Percentiles rank a stretch among this genome's conserved stretches.
Evolutionary conservation across 2,888 invertebrate species (phyloP).

Genomic region (Phyllotreta striolata): DNA sequence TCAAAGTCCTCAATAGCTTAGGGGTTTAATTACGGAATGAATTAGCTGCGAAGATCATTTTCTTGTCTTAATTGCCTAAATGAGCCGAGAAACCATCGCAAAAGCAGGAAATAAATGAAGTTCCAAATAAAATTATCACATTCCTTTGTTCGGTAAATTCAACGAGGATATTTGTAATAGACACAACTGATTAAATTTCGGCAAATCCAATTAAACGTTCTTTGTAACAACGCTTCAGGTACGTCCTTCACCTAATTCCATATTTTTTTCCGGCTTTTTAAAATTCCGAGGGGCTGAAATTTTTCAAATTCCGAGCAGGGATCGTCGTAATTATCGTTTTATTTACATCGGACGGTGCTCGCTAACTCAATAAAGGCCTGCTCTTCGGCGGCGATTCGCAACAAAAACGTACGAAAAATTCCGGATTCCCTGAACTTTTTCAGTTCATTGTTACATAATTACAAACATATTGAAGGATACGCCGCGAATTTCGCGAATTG

Average conservation of each 20-base stretch:
- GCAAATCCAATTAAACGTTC: conserved; percentile 15
- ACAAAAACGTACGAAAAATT: no score
- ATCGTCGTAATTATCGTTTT: no score
- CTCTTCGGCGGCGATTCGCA: no score
- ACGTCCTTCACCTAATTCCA: conserved; percentile 1
- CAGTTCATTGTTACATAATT: no score
- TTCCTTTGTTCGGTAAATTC: conserved; percentile 13
- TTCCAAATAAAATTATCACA: conserved; percentile 17
- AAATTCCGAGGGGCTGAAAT: background rate
- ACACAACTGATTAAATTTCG: conserved; percentile 13
- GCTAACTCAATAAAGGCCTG: no score
- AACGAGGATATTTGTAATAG: conserved; percentile 14
- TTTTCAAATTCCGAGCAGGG: no score
- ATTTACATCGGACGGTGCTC: no score
- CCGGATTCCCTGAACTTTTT: no score
- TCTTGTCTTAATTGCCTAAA: conserved; percentile 4
- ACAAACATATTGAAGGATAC: no score
- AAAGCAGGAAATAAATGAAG: conserved; percentile 9
- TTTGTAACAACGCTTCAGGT: conserved; percentile 13
- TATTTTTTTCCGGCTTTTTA: conserved; percentile 2
- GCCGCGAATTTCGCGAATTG: no score
- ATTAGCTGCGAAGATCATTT: conserved; percentile 7
- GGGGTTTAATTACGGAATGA: background rate
- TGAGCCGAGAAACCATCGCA: background rate
- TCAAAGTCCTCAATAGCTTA: no score